Evolutionary conservation across 2,888 invertebrate genomes (phyloP), one percentile per base, ranked within the genome.

Genomic region (Heliconius sara): DNA sequence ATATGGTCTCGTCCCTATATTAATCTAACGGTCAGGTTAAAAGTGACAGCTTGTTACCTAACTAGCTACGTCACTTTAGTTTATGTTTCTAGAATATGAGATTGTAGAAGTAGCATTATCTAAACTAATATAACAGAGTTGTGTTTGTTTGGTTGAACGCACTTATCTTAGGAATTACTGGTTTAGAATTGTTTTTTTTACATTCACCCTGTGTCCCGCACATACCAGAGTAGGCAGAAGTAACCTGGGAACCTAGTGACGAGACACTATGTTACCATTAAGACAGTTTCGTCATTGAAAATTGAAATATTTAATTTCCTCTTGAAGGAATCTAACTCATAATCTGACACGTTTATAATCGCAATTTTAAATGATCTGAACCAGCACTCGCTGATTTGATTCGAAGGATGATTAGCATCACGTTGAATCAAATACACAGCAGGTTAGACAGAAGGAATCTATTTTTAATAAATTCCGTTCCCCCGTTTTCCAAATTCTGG

Each of bases 1-100:
- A 57, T 60, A 57, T 57, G 52, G 6, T 57, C 27, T 30, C 52
- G 63, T 66, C 47, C 47, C 43, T 57, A 34, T 78, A 73, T 66
- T 78, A 66, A 78, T 78, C 57, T 66, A 70, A 52, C 43, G n/a
- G 47, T 52, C 65, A 78, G 52, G 76, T 70, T 57, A 63, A 79
- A 60, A 71, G 27, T 52, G 71, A 76, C 70, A 70, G 22, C 79
- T 22, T 71, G 76, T 76, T 65, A 76, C 5, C 34, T 57, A 70
- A 47, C 78, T 27, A 68, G 60, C 60, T 39, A 70, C 60, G 60
- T 39, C 43, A 39, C 27, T n/a, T 34, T 63, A 57, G 22, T 4
- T 12, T 60, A n/a, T n/a, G 3, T 60, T 2, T 52, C 57, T 34
- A 70, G 68, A 68, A 63, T 63, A 74, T 25, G 10, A 43, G 10